Conservation (phyloP, 2,888 invertebrate genomes). For the Noctua janthe region DNA sequence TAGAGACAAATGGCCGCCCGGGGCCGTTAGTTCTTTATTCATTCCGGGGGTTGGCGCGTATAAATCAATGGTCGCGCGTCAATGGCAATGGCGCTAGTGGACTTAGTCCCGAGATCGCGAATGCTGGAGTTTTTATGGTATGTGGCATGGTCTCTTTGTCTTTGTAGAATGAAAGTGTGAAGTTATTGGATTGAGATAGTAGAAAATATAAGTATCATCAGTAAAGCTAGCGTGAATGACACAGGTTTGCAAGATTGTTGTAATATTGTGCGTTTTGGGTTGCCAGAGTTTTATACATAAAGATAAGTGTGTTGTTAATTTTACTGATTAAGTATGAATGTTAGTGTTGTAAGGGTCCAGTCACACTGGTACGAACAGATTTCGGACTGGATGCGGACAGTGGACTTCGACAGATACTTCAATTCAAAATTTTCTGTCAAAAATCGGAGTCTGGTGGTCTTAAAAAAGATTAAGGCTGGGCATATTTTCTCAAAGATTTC, state of each 20-base stretch:
- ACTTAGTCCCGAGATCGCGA: conserved; percentile 43
- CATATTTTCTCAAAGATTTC: no score
- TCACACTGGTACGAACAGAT: not conserved
- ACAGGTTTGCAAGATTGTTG: not conserved
- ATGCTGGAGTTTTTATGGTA: conserved; percentile 21
- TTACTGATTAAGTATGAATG: no score
- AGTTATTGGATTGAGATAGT: not conserved
- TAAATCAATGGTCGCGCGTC: conserved; percentile 79
- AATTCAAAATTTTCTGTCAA: not conserved
- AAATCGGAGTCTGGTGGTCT: not conserved
- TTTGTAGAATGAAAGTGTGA: not conserved
- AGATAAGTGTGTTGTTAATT: not conserved
- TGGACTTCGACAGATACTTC: not conserved
- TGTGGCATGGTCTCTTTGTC: not conserved
- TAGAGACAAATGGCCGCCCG: conserved; percentile 85
- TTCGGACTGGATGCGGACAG: not conserved
- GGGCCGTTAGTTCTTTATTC: conserved; percentile 83
- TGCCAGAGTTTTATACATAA: not conserved
- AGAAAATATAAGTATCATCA: not conserved
- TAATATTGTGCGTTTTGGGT: not conserved
- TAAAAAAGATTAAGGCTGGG: no score
- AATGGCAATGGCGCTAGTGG: conserved; percentile 73
- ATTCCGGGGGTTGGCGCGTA: conserved; percentile 80
- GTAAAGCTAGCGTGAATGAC: not conserved
- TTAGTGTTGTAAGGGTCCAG: not conserved